phyloP scores from a whole-genome alignment of 2,888 invertebrate genomes.

The Apoda limacodes region DNA sequence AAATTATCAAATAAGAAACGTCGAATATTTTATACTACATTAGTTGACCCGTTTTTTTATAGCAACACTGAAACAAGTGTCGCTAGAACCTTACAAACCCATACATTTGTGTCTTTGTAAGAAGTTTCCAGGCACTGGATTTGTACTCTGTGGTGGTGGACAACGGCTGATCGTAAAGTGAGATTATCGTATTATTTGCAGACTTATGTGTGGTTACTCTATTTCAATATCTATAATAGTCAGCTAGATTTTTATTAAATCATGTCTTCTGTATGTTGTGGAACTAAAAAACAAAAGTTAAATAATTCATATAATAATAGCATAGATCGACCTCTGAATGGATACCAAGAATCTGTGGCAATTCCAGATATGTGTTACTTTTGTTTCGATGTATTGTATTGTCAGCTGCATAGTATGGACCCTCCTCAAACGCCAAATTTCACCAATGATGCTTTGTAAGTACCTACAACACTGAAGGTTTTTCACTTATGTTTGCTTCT shows the following conservation, averaged over 20 bases:
- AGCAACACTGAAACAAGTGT: too few relatives aligned
- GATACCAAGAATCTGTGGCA: constrained; percentile 74
- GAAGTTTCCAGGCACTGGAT: too few relatives aligned
- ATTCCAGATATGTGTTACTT: constrained; percentile 98
- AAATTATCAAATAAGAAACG: too few relatives aligned
- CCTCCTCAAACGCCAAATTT: constrained; percentile 93
- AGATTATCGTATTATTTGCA: constrained; percentile 42
- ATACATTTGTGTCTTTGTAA: too few relatives aligned
- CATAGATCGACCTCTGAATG: constrained; percentile 70
- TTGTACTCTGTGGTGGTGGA: constrained; percentile 6
- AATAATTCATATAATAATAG: constrained; percentile 74
- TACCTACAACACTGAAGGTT: too few relatives aligned
- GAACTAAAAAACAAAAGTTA: constrained; percentile 91
- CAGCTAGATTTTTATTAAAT: constrained; percentile 31
- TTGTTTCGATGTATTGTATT: constrained; percentile 98
- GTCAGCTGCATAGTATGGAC: constrained; percentile 92
- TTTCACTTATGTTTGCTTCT: too few relatives aligned
- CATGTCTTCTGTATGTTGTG: constrained; percentile 93
- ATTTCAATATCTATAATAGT: constrained; percentile 29
- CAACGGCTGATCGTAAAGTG: constrained; percentile 12
- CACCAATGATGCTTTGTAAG: constrained; percentile 96
- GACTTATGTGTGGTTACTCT: constrained; percentile 38
- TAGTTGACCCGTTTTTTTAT: too few relatives aligned
- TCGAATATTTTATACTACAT: too few relatives aligned
- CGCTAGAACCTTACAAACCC: too few relatives aligned